Conservation (phyloP, 2,888 invertebrate genomes). For the Drosophila subquinaria region DNA sequence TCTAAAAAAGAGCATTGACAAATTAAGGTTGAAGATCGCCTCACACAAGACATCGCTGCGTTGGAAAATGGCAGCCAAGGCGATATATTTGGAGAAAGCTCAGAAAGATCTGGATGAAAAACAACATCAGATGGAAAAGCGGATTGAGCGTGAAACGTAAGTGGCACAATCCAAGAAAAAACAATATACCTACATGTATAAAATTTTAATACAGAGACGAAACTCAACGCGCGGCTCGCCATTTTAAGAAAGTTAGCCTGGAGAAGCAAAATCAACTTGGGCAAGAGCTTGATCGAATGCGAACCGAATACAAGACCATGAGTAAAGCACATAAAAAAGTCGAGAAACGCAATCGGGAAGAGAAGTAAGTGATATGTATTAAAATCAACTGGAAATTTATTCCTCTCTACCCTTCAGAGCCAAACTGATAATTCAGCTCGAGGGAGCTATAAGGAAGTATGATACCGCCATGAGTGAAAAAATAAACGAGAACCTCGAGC, state of each 20-base stretch:
- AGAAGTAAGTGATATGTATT: background rate
- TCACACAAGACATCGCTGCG: background rate
- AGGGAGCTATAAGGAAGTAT: constrained; percentile 80
- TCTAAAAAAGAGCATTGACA: constrained; percentile 25
- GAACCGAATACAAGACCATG: constrained; percentile 14
- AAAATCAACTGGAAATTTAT: background rate
- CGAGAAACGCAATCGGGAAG: constrained; percentile 7
- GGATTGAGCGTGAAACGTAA: constrained; percentile 53
- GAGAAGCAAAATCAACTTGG: constrained; percentile 67
- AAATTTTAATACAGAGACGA: constrained; percentile 57
- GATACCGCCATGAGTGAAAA: constrained; percentile 82
- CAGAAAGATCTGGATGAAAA: constrained; percentile 23
- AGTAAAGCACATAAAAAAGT: background rate
- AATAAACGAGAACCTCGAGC: constrained; percentile 70
- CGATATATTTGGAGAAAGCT: constrained; percentile 24
- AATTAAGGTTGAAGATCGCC: constrained; percentile 12
- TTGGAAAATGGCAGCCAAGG: constrained; percentile 19
- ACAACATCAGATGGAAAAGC: constrained; percentile 18
- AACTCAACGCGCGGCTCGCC: constrained; percentile 58
- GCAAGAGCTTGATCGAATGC: constrained; percentile 60
- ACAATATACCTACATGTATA: no score
- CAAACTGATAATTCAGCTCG: constrained; percentile 79
- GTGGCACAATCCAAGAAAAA: background rate
- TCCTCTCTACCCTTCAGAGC: constrained; percentile 62
- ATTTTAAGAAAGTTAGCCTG: constrained; percentile 59